These are phyloP conservation scores for Cosmia trapezina DNA, from an alignment of 2,888 invertebrate species.

Conservation along the genomic window DNA sequence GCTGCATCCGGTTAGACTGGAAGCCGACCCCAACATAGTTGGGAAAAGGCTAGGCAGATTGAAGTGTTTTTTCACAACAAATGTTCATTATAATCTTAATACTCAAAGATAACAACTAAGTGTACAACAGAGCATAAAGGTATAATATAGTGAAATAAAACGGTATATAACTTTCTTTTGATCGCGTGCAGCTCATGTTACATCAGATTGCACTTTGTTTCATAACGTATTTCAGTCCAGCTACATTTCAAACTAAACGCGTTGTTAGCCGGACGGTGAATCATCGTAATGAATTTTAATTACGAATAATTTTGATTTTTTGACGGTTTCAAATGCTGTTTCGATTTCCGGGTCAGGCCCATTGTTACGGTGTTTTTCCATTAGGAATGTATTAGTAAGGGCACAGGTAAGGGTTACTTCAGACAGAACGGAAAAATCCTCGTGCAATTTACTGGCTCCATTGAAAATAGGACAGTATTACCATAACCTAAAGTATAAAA, in stretches of 20 bases:
- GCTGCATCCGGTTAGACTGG: too few species aligned
- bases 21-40: too few species aligned
- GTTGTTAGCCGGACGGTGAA: slow-evolving; percentile 39
- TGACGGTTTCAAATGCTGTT: not conserved
- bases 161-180: slow-evolving; percentile 56
- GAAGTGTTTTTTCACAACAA: not conserved
- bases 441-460: too few species aligned
- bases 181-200: slow-evolving; percentile 58
- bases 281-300: slow-evolving; percentile 20
- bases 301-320: not conserved
- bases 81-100: not conserved
- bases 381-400: not conserved
- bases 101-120: not conserved
- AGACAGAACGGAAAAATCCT: too few species aligned
- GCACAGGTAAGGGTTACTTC: too few species aligned
- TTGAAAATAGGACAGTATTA: too few species aligned
- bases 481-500: too few species aligned
- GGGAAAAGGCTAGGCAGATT: too few species aligned
- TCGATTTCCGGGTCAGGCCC: not conserved
- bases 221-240: slow-evolving; percentile 48
- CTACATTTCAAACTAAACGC: slow-evolving; percentile 37
- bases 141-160: slow-evolving; percentile 49
- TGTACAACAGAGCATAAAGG: slow-evolving; percentile 23
- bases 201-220: slow-evolving; percentile 44
- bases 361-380: not conserved